Base-by-base conservation (phyloP, 2,797 vertebrate species). In the Hydrocynus forskahlii region DNA sequence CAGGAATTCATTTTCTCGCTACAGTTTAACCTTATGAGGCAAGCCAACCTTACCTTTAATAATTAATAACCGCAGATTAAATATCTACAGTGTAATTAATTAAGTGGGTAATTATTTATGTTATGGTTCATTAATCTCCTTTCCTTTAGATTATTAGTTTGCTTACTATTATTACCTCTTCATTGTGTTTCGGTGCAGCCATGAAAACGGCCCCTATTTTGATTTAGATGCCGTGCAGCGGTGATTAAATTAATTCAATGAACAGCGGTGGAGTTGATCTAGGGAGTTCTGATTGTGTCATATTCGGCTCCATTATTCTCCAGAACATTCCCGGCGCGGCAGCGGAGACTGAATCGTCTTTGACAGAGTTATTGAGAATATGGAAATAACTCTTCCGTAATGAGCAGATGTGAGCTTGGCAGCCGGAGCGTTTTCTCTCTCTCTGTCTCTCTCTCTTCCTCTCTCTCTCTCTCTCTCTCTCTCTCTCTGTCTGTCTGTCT, bases 61-160 rank as follows among this genome's bases (percentile, higher is more conserved):
- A 85, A 86, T 88, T 86, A 82, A 88, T 85, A 81, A 64, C 35
- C 21, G 69, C 66, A 81, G 85, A 88, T 88, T 82, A 79, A 83
- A 86, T 82, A 86, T 82, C 83, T 85, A 68, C 70, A 25, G 75
- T 63, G 52, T 86, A 86, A 93, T 93, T 93, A 92, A 94, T 92
- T 91, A 92, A 91, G 76, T 84, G 87, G 89, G 89, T 92, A 94
- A 94, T 95, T 92, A 92, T 94, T 94, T 94, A 91, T 78, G 86
- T 88, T 92, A 91, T 86, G 90, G 80, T 91, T 92, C 93, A 94
- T 94, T 94, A 93, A 92, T 92, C 89, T 88, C 86, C 85, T 87
- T 87, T 84, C 82, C 83, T 88, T 81, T 82, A 85, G 78, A 88
- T 91, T 92, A 93, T 91, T 89, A 91, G 84, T 79, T 83, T 76